Conservation (phyloP, 1,140 invertebrate species). For the Lasioglossum albipes region DNA sequence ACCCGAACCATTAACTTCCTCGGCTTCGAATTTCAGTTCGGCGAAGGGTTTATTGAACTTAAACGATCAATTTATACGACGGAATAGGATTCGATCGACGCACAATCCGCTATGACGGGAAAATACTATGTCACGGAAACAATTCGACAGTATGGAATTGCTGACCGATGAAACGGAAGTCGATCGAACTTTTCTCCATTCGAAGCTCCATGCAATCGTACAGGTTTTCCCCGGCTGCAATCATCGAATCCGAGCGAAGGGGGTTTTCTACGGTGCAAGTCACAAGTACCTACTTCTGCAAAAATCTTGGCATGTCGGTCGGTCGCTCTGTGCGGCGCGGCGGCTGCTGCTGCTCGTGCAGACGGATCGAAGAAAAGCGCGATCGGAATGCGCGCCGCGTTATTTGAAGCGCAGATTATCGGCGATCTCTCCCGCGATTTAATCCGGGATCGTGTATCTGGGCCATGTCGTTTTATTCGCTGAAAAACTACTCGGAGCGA, state of each 20-base stretch:
- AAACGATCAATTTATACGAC: constrained; percentile 31
- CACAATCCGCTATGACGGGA: constrained; percentile 37
- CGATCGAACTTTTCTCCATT: constrained; percentile 52
- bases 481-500: neutral
- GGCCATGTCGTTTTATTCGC: constrained; percentile 34
- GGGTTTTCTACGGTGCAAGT: constrained; percentile 3
- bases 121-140: constrained; percentile 45
- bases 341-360: no score
- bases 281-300: constrained; percentile 38
- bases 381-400: constrained; percentile 24
- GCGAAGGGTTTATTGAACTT: neutral
- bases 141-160: constrained; percentile 52
- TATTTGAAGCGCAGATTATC: constrained; percentile 32
- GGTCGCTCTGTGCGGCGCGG: neutral
- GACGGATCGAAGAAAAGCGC: constrained; percentile 20
- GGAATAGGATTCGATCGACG: constrained; percentile 29
- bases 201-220: constrained; percentile 33
- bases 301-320: constrained; percentile 40
- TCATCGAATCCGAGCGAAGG: constrained; percentile 12
- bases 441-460: constrained; percentile 30
- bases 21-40: neutral
- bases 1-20: no score
- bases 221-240: constrained; percentile 18
- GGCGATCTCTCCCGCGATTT: constrained; percentile 37
- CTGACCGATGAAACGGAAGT: constrained; percentile 52